These are phyloP conservation scores for Anas platyrhynchos DNA, from an alignment of 2,113 vertebrate genomes.

Conservation along the genomic window DNA sequence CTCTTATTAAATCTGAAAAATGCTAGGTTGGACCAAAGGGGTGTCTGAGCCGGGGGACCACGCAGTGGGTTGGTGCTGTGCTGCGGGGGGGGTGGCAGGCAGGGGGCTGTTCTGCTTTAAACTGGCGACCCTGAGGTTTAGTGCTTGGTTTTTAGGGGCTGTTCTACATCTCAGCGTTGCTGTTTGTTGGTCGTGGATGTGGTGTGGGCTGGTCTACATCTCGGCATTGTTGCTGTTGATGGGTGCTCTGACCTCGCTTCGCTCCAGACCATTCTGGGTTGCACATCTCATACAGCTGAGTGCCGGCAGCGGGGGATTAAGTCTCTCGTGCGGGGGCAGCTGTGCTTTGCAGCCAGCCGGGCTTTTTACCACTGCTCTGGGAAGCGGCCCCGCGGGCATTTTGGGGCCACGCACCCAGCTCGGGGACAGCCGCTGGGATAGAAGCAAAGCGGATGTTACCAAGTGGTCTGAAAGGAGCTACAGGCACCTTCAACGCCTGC, in stretches of 20 bases:
- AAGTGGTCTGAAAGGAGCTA: rapidly evolving
- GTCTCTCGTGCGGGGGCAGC: not conserved
- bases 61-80: rapidly evolving
- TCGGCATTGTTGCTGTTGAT: not conserved
- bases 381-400: too few relatives aligned
- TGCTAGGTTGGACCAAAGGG: not conserved
- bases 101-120: rapidly evolving
- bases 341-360: not conserved
- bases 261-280: not conserved
- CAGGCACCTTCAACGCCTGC: too few relatives aligned
- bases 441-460: not conserved
- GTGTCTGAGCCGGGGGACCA: not conserved
- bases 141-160: rapidly evolving
- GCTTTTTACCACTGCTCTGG: too few relatives aligned
- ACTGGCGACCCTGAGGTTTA: rapidly evolving
- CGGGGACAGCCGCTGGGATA: not conserved
- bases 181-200: too few relatives aligned
- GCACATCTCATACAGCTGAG: not conserved
- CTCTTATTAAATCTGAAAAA: not conserved
- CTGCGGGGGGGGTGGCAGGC: rapidly evolving
- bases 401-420: not conserved
- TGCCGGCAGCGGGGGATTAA: not conserved
- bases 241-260: not conserved
- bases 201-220: not conserved
- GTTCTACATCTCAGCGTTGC: not conserved